Evolutionary conservation across 2,113 vertebrate species (phyloP), one percentile per base, ranked within the genome.

Genomic region (Ictidomys tridecemlineatus): DNA sequence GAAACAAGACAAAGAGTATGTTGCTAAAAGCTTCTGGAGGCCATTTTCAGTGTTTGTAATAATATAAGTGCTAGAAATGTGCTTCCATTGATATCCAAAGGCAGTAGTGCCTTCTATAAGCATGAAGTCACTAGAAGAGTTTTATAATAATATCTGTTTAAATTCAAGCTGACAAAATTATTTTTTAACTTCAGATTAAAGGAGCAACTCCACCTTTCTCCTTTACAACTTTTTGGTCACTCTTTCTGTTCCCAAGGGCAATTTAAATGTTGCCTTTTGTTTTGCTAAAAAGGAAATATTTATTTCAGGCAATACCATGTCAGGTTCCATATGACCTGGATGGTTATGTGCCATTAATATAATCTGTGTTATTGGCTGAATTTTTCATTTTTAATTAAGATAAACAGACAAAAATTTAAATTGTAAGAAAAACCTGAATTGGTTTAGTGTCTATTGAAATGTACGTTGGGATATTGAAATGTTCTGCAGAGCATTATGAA

Each of bases 121-220:
- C 58, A 70, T 22, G 80, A 82, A 79, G 65, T 93, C 67, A 45
- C 70, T 73, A 0, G 89, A 76, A 89, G 84, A 89, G 83, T 84
- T 94, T 93, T 45, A 91, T 70, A 92, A 73, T 93, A 82, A 83
- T 94, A 84, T 94, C 95, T 53, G n/a, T 72, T 95, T 92, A 92
- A 95, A 96, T 82, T 48, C 72, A 94, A 83, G 32, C 85, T 53
- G 93, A 85, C 91, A 87, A 86, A 94, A 77, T 86, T 93, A 94
- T 94, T 94, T 94, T 95, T 97, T 94, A 88, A 89, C 91, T 83
- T 94, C 13, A 89, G 74, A 74, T 78, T 70, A 87, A 76, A 90
- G 48, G 37, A 92, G 20, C 70, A 93, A 67, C 17, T 63, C 51
- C 61, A 76, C 98, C 98, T 98, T 99, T 99, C 98, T 98, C 98